Percentiles rank a stretch among this genome's conserved stretches.
Conservation (phyloP, 2,113 vertebrate species). For the Grammatotria lemairii region DNA sequence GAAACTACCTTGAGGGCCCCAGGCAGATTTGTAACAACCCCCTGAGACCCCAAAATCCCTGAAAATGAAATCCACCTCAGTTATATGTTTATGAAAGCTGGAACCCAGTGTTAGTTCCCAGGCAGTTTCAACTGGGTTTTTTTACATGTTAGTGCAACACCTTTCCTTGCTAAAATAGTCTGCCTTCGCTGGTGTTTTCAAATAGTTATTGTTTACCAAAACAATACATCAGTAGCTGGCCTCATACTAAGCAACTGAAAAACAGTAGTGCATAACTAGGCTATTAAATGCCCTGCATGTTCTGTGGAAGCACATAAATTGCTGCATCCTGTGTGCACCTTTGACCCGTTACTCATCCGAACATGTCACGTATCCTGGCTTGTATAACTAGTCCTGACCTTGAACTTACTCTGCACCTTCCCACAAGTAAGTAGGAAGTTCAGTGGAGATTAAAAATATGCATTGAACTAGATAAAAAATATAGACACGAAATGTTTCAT, state of each 20-base stretch:
- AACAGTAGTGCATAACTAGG: background rate
- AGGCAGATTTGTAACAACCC: background rate
- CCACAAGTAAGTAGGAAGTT: background rate
- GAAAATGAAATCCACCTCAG: slow-evolving; percentile 33
- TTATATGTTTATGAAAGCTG: slow-evolving; percentile 2
- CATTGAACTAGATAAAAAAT: background rate
- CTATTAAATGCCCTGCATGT: background rate
- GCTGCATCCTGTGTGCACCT: background rate
- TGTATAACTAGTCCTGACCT: background rate
- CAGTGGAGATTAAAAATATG: background rate
- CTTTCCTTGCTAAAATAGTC: background rate
- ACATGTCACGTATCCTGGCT: background rate
- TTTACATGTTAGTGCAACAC: background rate
- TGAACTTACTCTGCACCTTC: background rate
- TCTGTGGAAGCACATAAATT: background rate
- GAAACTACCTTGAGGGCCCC: slow-evolving; percentile 50
- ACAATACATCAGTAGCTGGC: background rate
- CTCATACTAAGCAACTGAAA: background rate
- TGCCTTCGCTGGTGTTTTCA: background rate
- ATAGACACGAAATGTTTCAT: background rate
- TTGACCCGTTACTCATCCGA: background rate
- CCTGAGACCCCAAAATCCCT: background rate
- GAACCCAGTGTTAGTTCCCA: background rate
- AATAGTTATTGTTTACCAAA: background rate
- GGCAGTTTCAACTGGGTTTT: background rate